Conservation (phyloP, 2,797 vertebrate genomes). For the Sebastes glaucus region DNA sequence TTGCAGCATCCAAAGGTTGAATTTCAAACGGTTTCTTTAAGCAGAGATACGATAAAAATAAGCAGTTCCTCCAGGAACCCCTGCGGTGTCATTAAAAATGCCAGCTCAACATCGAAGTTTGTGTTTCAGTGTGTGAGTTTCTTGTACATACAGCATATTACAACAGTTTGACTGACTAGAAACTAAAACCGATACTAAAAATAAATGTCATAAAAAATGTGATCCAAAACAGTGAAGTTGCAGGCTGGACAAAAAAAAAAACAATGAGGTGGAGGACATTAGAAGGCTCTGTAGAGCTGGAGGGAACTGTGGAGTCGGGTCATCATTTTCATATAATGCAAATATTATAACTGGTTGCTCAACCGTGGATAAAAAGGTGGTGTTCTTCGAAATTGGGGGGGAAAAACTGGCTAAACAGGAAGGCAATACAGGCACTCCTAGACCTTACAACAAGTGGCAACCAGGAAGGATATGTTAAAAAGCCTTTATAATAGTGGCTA, state of each 20-base stretch:
- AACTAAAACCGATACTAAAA: too few relatives aligned
- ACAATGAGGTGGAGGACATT: neutral
- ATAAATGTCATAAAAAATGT: too few relatives aligned
- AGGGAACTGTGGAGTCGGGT: fast-evolving
- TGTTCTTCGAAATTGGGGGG: neutral
- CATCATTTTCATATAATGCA: neutral
- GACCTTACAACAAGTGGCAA: neutral
- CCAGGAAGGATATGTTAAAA: neutral
- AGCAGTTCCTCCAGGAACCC: neutral
- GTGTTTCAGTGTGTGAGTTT: neutral
- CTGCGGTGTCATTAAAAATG: neutral
- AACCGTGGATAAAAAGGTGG: neutral
- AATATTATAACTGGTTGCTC: neutral
- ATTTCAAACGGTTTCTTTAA: neutral
- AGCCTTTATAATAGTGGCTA: neutral
- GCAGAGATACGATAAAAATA: neutral
- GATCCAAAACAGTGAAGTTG: neutral
- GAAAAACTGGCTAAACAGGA: neutral
- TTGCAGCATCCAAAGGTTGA: neutral
- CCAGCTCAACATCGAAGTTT: neutral
- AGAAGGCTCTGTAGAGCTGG: neutral
- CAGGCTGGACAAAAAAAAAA: neutral
- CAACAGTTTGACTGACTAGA: neutral
- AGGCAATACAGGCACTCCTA: neutral
- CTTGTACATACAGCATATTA: neutral